A percentile compares a stretch with the other conserved stretches of the same genome.
These are phyloP conservation scores for Drosophila sp. DNA, from an alignment of 1,140 invertebrate genomes.

Conservation along the genomic window DNA sequence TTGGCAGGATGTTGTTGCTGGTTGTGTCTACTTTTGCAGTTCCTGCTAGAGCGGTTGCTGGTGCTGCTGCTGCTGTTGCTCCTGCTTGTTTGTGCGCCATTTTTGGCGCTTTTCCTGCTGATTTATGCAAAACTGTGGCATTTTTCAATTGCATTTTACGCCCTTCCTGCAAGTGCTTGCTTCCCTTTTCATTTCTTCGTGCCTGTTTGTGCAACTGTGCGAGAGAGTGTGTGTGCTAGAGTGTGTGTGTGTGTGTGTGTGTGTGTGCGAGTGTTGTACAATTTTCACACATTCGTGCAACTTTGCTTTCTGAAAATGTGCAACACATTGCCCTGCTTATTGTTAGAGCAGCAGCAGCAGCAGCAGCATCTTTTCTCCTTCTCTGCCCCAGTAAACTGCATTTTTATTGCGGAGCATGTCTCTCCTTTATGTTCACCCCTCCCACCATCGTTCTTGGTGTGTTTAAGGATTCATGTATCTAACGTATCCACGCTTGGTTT, in stretches of 20 bases:
- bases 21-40: constrained; percentile 15
- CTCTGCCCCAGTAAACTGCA: constrained; percentile 58
- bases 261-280: constrained; percentile 45
- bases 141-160: constrained; percentile 77
- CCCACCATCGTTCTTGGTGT: background rate
- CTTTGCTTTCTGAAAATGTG: constrained; percentile 72
- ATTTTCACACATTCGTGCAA: constrained; percentile 76
- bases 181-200: constrained; percentile 39
- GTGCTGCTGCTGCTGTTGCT: constrained; percentile 19
- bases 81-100: constrained; percentile 65
- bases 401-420: constrained; percentile 64
- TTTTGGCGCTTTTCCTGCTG: constrained; percentile 76
- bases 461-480: constrained; percentile 46
- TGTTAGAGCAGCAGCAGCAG: constrained; percentile 41
- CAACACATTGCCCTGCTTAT: constrained; percentile 71
- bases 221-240: background rate
- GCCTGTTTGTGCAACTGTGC: constrained; percentile 49
- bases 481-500: constrained; percentile 64
- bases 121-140: constrained; percentile 79
- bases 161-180: constrained; percentile 55
- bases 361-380: constrained; percentile 42
- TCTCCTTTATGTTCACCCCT: background rate
- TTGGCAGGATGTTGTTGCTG: constrained; percentile 25
- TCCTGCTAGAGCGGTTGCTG: constrained; percentile 5
- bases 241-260: constrained; percentile 22